phyloP scores from a whole-genome alignment of 2,797 vertebrate genomes.

The Syndactyla subalaris region DNA sequence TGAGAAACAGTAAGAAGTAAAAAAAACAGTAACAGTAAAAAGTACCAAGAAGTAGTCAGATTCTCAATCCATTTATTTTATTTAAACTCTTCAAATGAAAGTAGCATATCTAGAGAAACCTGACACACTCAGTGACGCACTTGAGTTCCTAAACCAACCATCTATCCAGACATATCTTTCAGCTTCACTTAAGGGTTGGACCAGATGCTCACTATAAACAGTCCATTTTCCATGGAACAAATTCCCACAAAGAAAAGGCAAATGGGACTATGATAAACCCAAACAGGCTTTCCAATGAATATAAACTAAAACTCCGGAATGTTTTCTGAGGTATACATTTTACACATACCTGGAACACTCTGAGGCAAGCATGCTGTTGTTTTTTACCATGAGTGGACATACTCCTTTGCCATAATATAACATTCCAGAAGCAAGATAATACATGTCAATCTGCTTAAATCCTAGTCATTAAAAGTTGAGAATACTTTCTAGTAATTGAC shows the following conservation, averaged over 20 bases:
- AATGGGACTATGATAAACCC: background rate
- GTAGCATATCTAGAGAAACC: background rate
- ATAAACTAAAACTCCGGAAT: background rate
- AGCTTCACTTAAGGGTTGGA: background rate
- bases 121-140: background rate
- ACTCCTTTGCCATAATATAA: background rate
- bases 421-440: background rate
- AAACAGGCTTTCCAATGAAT: background rate
- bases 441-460: background rate
- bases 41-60: background rate
- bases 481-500: background rate
- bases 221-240: background rate
- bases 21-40: background rate
- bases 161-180: background rate
- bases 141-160: background rate
- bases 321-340: background rate
- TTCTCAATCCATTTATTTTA: background rate
- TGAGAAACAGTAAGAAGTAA: background rate
- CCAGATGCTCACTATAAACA: background rate
- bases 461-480: background rate
- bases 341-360: background rate
- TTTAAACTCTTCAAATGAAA: background rate
- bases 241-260: background rate
- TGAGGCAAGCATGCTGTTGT: background rate
- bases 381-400: fast-evolving